phyloP scores from a whole-genome alignment of 2,113 vertebrate species.

The Chaetorhynchus papuensis region DNA sequence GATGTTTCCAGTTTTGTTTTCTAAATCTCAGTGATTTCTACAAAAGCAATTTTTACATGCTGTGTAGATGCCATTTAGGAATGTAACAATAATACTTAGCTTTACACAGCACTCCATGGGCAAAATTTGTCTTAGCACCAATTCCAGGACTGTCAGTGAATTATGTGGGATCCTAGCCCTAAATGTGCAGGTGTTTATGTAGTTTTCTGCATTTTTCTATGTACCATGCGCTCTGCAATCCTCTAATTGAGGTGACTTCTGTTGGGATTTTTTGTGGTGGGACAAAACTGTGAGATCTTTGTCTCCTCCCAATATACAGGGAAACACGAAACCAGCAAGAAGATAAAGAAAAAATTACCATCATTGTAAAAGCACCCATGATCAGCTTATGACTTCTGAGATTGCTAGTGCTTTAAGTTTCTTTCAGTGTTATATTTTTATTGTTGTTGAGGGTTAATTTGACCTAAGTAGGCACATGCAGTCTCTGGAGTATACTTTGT shows the following conservation, averaged over 20 bases:
- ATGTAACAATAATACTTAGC: background rate
- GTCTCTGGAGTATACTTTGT: background rate
- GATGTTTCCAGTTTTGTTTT: background rate
- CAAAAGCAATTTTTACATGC: background rate
- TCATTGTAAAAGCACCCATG: background rate
- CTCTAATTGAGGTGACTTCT: background rate
- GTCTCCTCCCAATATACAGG: background rate
- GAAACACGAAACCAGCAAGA: background rate
- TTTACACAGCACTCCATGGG: background rate
- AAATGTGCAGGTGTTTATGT: background rate
- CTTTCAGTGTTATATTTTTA: background rate
- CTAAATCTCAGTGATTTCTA: background rate
- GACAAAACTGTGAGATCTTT: background rate
- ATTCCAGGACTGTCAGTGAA: background rate
- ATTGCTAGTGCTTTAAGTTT: background rate
- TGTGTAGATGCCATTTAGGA: background rate
- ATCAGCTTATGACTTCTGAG: background rate
- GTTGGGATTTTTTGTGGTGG: background rate
- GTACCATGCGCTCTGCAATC: background rate
- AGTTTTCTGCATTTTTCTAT: background rate
- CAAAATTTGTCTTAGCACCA: background rate
- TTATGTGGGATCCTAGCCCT: background rate
- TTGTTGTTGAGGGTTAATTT: slow-evolving; percentile 42
- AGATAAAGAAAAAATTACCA: background rate
- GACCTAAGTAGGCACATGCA: background rate